A percentile compares a stretch with the other conserved stretches of the same genome.
Conservation (phyloP, 2,888 invertebrate species). For the Athalia cordata region DNA sequence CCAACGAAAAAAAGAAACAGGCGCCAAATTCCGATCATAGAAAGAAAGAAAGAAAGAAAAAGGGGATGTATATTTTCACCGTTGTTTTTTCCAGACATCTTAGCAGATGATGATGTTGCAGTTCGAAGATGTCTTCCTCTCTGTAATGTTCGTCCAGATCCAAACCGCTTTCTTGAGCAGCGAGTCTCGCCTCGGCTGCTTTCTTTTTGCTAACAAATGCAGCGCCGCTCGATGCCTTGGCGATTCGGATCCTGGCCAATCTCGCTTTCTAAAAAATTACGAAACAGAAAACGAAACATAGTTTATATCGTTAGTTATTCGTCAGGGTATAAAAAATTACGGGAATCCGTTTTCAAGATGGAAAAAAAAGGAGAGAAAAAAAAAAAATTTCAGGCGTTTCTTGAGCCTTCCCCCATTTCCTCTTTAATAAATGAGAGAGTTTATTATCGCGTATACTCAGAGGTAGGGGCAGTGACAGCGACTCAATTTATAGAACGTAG, state of each 20-base stretch:
- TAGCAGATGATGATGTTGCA: conserved; percentile 98
- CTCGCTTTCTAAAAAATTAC: conserved; percentile 92
- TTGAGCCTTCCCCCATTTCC: not conserved
- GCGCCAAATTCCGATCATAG: no score
- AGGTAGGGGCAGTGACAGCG: no score
- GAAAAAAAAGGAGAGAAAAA: no score
- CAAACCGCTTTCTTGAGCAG: conserved; percentile 94
- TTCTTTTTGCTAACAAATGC: conserved; percentile 99
- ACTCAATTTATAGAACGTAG: no score
- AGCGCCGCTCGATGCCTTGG: conserved; percentile 98
- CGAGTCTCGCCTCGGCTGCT: conserved; percentile 95
- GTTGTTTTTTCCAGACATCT: conserved; percentile 99
- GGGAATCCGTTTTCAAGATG: no score
- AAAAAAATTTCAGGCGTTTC: no score
- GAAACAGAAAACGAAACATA: no score
- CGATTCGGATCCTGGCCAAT: conserved; percentile 97
- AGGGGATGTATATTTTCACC: conserved; percentile 74
- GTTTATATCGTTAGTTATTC: no score
- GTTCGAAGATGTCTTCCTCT: conserved; percentile 98
- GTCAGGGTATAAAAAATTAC: no score
- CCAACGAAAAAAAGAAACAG: no score
- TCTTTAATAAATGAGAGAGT: conserved; percentile 16
- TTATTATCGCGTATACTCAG: not conserved
- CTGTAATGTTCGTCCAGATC: conserved; percentile 91
- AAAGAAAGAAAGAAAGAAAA: not conserved